Percentiles rank a stretch among this genome's conserved stretches.
phyloP scores from a whole-genome alignment of 2,888 invertebrate genomes.

The Agrotis segetum region DNA sequence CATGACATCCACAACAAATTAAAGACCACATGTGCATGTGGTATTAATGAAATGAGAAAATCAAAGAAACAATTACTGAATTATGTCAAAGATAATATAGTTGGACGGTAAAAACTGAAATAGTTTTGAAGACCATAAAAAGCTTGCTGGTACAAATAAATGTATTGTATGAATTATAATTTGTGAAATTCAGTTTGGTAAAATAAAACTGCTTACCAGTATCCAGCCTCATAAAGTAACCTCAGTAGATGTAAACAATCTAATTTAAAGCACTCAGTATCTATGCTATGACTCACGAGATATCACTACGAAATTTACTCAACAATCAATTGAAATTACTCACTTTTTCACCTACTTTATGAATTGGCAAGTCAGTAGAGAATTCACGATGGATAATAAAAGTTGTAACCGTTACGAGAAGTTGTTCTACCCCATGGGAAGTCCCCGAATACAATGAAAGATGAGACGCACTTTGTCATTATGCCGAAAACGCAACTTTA shows the following conservation, averaged over 20 bases:
- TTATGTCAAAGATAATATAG: not conserved
- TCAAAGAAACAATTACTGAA: not conserved
- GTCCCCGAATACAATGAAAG: conserved; percentile 40
- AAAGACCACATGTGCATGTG: too few species aligned
- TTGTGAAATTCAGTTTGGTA: not conserved
- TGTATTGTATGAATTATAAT: not conserved
- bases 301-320: conserved; percentile 23
- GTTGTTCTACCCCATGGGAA: conserved; percentile 36
- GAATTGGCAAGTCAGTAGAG: conserved; percentile 7
- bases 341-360: conserved; percentile 12
- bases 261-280: conserved; percentile 30
- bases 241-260: conserved; percentile 3
- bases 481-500: conserved; percentile 8
- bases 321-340: conserved; percentile 32
- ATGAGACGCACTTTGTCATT: conserved; percentile 40
- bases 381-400: conserved; percentile 6
- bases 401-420: conserved; percentile 21
- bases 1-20: too few species aligned
- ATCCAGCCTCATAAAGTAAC: not conserved
- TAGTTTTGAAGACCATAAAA: not conserved
- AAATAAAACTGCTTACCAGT: conserved; percentile 17
- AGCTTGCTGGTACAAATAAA: not conserved
- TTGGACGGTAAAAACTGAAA: not conserved
- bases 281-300: conserved; percentile 36
- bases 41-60: not conserved